Percentiles rank a stretch among this genome's conserved stretches.
These are phyloP conservation scores for Guaruba guarouba DNA, from an alignment of 2,113 vertebrate genomes.

Conservation along the genomic window DNA sequence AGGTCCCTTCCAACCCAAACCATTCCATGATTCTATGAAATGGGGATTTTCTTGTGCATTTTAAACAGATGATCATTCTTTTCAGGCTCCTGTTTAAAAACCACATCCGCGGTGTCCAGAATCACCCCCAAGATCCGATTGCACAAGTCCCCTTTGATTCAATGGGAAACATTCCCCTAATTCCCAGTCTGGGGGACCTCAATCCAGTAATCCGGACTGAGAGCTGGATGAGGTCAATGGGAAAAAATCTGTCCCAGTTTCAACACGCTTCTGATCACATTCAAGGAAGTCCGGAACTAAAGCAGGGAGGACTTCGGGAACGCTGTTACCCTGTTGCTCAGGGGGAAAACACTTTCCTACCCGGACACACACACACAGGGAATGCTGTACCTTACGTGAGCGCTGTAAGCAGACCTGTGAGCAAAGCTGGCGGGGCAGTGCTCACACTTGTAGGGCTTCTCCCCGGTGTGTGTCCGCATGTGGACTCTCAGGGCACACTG, in stretches of 20 bases:
- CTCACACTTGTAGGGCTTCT: conserved; percentile 46
- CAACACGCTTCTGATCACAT: neutral
- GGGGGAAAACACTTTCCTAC: neutral
- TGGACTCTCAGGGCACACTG: conserved; percentile 1
- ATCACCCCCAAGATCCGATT: neutral
- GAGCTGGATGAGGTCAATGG: neutral
- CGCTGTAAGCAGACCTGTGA: conserved; percentile 55
- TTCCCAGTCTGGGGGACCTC: neutral
- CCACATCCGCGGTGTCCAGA: neutral
- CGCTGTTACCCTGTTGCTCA: rapidly evolving
- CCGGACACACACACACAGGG: rapidly evolving
- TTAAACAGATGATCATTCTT: neutral
- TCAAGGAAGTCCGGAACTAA: neutral
- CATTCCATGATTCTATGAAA: neutral
- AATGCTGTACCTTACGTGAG: conserved; percentile 54
- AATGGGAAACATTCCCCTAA: neutral
- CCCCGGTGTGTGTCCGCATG: neutral
- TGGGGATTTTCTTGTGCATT: neutral
- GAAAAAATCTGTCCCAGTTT: neutral
- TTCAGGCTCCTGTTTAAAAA: neutral
- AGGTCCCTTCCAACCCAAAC: neutral
- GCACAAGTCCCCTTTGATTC: neutral
- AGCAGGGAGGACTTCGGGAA: neutral
- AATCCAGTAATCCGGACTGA: rapidly evolving
- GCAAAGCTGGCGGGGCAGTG: conserved; percentile 50